Evolutionary conservation across 2,113 vertebrate species (phyloP).

Genomic region (Zapus hudsonius): DNA sequence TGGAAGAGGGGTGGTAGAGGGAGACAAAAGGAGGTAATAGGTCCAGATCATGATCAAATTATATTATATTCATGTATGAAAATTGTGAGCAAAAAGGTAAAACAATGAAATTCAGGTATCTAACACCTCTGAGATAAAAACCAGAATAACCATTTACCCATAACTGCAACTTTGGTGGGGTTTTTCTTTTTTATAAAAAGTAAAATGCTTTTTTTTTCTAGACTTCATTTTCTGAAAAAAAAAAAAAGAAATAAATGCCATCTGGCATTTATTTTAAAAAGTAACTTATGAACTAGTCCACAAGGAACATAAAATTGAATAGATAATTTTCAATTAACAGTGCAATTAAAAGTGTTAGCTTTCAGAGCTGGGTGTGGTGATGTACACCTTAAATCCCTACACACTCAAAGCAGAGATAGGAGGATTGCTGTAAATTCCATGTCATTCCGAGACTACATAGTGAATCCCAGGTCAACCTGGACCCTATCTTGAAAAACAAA

Average conservation of each 20-base stretch:
- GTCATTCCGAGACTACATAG: too few species aligned
- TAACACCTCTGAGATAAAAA: not conserved
- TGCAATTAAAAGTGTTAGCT: not conserved
- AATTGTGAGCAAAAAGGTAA: too few species aligned
- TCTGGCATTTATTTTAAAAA: constrained; percentile 49
- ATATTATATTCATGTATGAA: too few species aligned
- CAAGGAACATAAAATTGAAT: constrained; percentile 22
- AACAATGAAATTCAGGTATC: not conserved
- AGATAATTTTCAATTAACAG: constrained; percentile 34
- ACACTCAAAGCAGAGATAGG: too few species aligned
- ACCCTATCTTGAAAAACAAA: too few species aligned
- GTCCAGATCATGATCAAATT: too few species aligned
- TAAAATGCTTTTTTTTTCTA: constrained; percentile 22
- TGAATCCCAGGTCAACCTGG: too few species aligned
- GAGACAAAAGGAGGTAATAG: too few species aligned
- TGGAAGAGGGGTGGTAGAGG: too few species aligned
- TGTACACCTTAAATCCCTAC: too few species aligned
- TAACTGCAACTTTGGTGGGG: not conserved
- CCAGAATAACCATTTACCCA: not conserved
- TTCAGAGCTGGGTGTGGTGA: too few species aligned
- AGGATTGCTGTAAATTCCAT: too few species aligned
- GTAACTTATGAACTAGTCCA: not conserved
- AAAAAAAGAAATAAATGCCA: constrained; percentile 45
- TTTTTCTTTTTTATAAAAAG: constrained; percentile 16
- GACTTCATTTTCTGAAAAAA: constrained; percentile 44